phyloP scores from a whole-genome alignment of 2,888 invertebrate species.

The Petrolisthes cinctipes region DNA sequence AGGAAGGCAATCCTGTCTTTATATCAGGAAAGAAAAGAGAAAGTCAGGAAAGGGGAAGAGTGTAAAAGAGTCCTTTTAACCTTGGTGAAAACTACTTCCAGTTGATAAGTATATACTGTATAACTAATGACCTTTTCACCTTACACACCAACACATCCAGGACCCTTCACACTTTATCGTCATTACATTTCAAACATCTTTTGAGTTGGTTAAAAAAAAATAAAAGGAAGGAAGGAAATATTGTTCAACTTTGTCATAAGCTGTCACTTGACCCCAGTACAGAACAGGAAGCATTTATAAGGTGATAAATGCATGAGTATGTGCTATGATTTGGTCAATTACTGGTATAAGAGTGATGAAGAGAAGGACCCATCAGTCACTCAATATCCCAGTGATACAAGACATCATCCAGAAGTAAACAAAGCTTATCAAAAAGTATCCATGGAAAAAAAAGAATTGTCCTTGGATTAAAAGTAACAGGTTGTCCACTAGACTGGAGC shows the following conservation, averaged over 20 bases:
- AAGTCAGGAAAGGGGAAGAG: neutral
- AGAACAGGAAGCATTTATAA: no score
- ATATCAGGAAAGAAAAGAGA: neutral
- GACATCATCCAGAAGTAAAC: no score
- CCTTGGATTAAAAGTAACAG: no score
- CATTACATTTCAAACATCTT: no score
- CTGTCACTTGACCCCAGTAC: no score
- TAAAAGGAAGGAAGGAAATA: neutral
- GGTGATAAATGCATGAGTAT: no score
- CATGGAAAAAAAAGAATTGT: no score
- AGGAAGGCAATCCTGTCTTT: neutral
- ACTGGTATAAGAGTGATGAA: slow-evolving; percentile 18
- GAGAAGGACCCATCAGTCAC: slow-evolving; percentile 23
- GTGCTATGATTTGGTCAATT: slow-evolving; percentile 26
- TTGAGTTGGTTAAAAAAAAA: neutral
- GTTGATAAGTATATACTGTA: neutral
- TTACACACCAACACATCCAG: slow-evolving; percentile 42
- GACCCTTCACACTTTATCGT: slow-evolving; percentile 38
- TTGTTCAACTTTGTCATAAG: no score
- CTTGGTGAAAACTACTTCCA: slow-evolving; percentile 21
- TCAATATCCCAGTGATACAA: neutral
- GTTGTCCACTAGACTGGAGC: no score
- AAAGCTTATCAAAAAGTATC: no score
- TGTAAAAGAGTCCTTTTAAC: neutral
- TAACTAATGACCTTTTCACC: slow-evolving; percentile 29